phyloP scores from a whole-genome alignment of 2,113 vertebrate species.

The Chlamydotis undulata region DNA sequence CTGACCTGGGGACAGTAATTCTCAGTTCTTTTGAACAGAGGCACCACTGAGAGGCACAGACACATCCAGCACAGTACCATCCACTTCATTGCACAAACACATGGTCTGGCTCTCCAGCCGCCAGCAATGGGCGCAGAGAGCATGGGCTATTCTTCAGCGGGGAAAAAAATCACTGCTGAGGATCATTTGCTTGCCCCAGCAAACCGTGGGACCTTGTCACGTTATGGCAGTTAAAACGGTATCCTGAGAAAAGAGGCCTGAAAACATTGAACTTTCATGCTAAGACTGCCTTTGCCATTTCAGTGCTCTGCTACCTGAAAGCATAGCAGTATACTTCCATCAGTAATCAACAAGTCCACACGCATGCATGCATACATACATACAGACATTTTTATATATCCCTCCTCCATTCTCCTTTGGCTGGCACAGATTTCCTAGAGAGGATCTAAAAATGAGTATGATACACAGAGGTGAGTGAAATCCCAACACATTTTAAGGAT shows the following conservation, averaged over 20 bases:
- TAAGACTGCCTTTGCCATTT: not conserved
- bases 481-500: not conserved
- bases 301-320: not conserved
- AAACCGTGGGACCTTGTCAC: not conserved
- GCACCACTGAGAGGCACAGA: slow-evolving; percentile 10
- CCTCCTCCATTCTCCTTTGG: not conserved
- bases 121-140: not conserved
- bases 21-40: slow-evolving; percentile 57
- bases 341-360: not conserved
- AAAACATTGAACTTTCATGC: not conserved
- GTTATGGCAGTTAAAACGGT: not conserved
- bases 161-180: not conserved
- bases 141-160: not conserved
- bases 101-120: not conserved
- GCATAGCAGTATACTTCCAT: not conserved
- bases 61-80: slow-evolving; percentile 18
- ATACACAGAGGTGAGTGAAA: not conserved
- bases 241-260: not conserved
- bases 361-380: not conserved
- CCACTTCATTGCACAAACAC: slow-evolving; percentile 49
- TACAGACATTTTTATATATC: not conserved
- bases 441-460: not conserved
- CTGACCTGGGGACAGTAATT: slow-evolving; percentile 45
- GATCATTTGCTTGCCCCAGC: not conserved
- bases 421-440: not conserved